Evolutionary conservation across 1,140 invertebrate species (phyloP).

Genomic region (Drosophila carrolli): DNA sequence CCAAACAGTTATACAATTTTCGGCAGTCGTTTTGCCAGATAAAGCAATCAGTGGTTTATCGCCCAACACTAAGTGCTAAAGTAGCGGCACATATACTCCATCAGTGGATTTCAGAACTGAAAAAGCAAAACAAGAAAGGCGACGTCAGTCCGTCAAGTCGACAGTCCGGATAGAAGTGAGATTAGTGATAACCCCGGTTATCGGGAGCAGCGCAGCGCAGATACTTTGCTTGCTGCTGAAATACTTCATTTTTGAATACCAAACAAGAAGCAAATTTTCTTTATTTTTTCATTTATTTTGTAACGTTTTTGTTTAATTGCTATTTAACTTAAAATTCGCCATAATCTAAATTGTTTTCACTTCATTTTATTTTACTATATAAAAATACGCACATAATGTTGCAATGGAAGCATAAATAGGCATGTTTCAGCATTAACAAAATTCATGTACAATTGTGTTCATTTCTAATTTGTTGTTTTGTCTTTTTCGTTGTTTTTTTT

Average conservation of each 20-base stretch:
- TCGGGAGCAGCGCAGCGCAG: neutral
- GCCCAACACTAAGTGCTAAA: neutral
- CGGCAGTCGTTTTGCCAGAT: neutral
- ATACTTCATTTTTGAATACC: slow-evolving; percentile 2
- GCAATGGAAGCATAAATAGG: slow-evolving; percentile 77
- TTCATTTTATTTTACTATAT: slow-evolving; percentile 76
- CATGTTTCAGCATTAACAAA: slow-evolving; percentile 73
- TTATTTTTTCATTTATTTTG: slow-evolving; percentile 64
- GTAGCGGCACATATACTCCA: neutral
- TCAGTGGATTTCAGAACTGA: neutral
- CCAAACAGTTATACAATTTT: neutral
- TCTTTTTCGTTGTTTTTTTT: slow-evolving; percentile 57
- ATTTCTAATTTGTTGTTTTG: slow-evolving; percentile 50
- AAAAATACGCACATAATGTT: slow-evolving; percentile 77
- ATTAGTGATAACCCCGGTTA: slow-evolving; percentile 28
- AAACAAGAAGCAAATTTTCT: neutral
- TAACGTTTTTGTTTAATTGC: slow-evolving; percentile 72
- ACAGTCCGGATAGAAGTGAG: neutral
- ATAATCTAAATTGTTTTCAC: slow-evolving; percentile 70
- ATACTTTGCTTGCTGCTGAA: slow-evolving; percentile 13
- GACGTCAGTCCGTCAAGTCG: neutral
- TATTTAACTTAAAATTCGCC: slow-evolving; percentile 73
- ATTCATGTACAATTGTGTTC: slow-evolving; percentile 70
- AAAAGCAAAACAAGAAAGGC: neutral
- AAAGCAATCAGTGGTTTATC: neutral